phyloP scores from a whole-genome alignment of 1,140 invertebrate species.

The Hormaphis cornu region DNA sequence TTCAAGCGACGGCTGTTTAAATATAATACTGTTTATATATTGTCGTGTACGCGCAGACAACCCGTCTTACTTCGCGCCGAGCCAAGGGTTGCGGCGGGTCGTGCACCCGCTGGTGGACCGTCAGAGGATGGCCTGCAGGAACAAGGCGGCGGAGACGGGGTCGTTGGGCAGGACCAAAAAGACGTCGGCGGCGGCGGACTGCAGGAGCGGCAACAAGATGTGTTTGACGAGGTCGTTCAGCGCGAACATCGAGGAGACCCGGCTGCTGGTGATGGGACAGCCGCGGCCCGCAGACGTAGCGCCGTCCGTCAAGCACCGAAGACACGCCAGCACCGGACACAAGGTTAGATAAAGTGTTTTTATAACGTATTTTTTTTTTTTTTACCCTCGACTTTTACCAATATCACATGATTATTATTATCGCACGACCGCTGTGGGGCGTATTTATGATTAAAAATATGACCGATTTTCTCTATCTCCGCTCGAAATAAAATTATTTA shows the following conservation, averaged over 20 bases:
- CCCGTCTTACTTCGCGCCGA: slow-evolving; percentile 18
- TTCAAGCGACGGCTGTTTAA: neutral
- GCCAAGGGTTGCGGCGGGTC: neutral
- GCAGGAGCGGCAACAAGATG: slow-evolving; percentile 13
- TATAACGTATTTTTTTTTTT: neutral
- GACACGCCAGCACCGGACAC: slow-evolving; percentile 15
- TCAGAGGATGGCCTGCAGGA: slow-evolving; percentile 16
- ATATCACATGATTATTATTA: no score
- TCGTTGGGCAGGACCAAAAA: slow-evolving; percentile 24
- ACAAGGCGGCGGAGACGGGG: neutral
- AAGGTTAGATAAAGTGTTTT: slow-evolving; percentile 19
- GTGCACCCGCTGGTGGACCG: neutral
- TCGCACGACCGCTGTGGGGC: no score
- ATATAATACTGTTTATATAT: neutral
- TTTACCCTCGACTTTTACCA: neutral
- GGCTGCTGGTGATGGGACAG: slow-evolving; percentile 22
- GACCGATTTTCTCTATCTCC: no score
- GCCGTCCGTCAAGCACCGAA: slow-evolving; percentile 13
- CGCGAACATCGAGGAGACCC: slow-evolving; percentile 19
- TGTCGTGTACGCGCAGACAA: no score
- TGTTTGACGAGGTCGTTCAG: slow-evolving; percentile 21
- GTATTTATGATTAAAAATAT: no score
- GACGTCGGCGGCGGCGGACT: no score
- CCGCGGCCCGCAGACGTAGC: slow-evolving; percentile 18
- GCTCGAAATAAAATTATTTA: no score